A percentile compares a stretch with the other conserved stretches of the same genome.
Conservation (phyloP, 2,888 invertebrate species). For the Lamproptera curius region DNA sequence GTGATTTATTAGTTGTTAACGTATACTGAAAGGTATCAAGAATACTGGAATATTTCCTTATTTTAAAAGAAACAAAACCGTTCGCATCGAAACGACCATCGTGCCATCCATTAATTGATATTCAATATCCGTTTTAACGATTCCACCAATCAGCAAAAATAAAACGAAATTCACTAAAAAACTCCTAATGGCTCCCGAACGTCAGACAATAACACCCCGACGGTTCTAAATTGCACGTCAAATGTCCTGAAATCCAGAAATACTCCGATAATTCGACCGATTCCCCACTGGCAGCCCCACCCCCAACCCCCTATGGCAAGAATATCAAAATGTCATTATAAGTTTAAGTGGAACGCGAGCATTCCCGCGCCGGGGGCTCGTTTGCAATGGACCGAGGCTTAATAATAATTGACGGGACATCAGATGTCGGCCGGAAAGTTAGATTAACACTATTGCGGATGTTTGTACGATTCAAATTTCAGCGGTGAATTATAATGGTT, state of each 20-base stretch:
- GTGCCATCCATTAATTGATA: too few relatives aligned
- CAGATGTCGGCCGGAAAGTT: constrained; percentile 34
- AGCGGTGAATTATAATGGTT: too few relatives aligned
- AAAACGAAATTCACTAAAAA: too few relatives aligned
- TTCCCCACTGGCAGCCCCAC: constrained; percentile 22
- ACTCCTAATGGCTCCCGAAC: constrained; percentile 56
- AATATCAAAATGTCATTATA: constrained; percentile 76
- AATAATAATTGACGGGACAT: constrained; percentile 43
- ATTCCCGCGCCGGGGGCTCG: constrained; percentile 50
- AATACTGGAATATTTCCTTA: too few relatives aligned
- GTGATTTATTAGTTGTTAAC: too few relatives aligned
- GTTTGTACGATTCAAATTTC: too few relatives aligned
- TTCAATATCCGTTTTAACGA: too few relatives aligned
- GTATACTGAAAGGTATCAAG: too few relatives aligned
- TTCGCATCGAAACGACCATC: too few relatives aligned
- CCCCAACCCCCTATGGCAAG: constrained; percentile 47
- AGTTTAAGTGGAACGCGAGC: constrained; percentile 57
- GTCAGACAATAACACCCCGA: constrained; percentile 61
- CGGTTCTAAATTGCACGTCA: constrained; percentile 66
- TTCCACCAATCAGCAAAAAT: too few relatives aligned
- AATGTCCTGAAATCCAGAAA: constrained; percentile 67
- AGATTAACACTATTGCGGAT: constrained; percentile 10
- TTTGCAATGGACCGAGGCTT: constrained; percentile 47
- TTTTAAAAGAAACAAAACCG: too few relatives aligned
- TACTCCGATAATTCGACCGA: constrained; percentile 40